Evolutionary conservation across 2,888 invertebrate genomes (phyloP).

Genomic region (Amiota minor): DNA sequence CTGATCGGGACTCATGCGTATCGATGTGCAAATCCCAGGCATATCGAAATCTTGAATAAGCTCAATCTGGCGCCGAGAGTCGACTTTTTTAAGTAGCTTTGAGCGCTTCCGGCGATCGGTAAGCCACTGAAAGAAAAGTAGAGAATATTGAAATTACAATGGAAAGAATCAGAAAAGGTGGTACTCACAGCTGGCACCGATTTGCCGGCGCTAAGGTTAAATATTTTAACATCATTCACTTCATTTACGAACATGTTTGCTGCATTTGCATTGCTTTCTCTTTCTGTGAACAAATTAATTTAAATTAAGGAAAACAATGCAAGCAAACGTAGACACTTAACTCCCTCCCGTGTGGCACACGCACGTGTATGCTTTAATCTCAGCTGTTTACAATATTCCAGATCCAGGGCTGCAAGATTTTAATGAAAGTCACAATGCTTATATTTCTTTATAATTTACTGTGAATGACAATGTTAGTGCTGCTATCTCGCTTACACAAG

Average conservation of each 20-base stretch:
- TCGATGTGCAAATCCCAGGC: constrained; percentile 92
- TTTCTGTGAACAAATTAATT: constrained; percentile 1
- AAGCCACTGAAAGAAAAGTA: constrained; percentile 80
- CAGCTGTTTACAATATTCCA: neutral
- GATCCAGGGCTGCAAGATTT: no score
- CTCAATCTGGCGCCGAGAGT: constrained; percentile 91
- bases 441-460: no score
- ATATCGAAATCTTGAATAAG: constrained; percentile 99
- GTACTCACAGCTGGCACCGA: constrained; percentile 93
- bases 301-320: constrained; percentile 52
- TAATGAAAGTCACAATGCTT: no score
- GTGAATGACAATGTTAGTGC: no score
- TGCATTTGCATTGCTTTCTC: neutral
- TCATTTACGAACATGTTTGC: constrained; percentile 89
- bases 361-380: constrained; percentile 19
- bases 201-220: constrained; percentile 97
- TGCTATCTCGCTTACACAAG: no score
- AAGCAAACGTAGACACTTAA: constrained; percentile 1
- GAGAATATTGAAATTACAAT: constrained; percentile 4
- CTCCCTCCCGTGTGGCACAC: constrained; percentile 50
- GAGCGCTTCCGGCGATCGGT: constrained; percentile 87
- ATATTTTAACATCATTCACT: constrained; percentile 97
- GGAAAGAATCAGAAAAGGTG: no score
- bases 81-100: constrained; percentile 90
- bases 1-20: constrained; percentile 91